A percentile compares a stretch with the other conserved stretches of the same genome.
Conservation (phyloP, 2,888 invertebrate genomes). For the Mongoloraphidia duomilia region DNA sequence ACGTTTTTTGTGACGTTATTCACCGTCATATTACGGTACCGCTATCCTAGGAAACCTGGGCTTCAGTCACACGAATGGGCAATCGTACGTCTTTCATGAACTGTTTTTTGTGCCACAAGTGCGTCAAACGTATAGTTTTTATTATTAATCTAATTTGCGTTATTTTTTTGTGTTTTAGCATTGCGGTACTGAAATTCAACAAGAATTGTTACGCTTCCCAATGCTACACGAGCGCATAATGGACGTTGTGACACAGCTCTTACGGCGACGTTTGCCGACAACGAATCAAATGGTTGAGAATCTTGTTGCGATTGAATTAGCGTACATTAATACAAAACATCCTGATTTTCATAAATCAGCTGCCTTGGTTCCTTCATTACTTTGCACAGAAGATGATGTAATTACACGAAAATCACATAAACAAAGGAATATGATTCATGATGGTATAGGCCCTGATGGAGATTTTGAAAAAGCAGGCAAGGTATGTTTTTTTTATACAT, state of each 20-base stretch:
- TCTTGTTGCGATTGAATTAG: constrained; percentile 90
- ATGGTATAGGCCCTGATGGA: too few species aligned
- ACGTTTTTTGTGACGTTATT: too few species aligned
- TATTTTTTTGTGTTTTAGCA: constrained; percentile 44
- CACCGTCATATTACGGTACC: too few species aligned
- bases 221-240: constrained; percentile 94
- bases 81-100: too few species aligned
- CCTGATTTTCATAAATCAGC: constrained; percentile 98
- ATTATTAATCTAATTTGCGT: neutral
- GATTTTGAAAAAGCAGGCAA: too few species aligned
- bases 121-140: too few species aligned
- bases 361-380: constrained; percentile 67
- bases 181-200: constrained; percentile 94
- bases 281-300: constrained; percentile 98
- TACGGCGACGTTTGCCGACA: constrained; percentile 83
- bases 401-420: neutral
- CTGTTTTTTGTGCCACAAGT: too few species aligned
- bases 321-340: constrained; percentile 99
- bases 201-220: constrained; percentile 96
- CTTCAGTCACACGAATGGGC: too few species aligned
- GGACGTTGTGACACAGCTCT: constrained; percentile 90
- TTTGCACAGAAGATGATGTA: constrained; percentile 28
- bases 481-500: too few species aligned
- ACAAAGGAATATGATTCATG: too few species aligned
- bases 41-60: too few species aligned